Conservation (phyloP, 2,888 invertebrate species). For the Matsumyia berberina region DNA sequence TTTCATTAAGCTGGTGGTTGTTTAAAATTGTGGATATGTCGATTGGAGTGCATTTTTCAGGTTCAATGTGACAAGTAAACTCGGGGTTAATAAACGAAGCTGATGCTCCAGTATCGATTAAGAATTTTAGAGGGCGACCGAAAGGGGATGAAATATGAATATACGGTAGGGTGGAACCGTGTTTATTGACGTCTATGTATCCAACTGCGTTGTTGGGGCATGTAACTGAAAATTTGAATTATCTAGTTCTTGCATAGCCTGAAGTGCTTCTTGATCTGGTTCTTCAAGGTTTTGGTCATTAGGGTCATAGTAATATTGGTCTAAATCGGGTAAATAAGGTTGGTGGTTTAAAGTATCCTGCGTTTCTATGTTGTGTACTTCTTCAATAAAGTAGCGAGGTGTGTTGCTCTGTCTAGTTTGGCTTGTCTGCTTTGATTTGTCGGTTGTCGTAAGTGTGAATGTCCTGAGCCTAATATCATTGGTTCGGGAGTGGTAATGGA, state of each 20-base stretch:
- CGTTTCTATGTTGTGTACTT: too few relatives aligned
- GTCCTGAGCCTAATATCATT: too few relatives aligned
- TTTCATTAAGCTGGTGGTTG: background rate
- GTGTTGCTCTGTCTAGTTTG: too few relatives aligned
- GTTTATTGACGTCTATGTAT: conserved; percentile 15
- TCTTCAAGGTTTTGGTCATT: background rate
- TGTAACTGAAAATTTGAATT: background rate
- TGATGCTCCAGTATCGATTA: conserved; percentile 7
- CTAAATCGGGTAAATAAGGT: background rate
- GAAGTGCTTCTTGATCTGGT: background rate
- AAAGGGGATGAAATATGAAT: background rate
- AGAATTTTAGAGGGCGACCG: conserved; percentile 10
- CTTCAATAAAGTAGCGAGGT: too few relatives aligned
- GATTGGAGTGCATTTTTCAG: background rate
- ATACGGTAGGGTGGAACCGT: background rate
- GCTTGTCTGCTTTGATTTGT: too few relatives aligned
- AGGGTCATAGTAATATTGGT: conserved; percentile 2
- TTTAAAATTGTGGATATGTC: background rate
- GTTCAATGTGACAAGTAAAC: background rate
- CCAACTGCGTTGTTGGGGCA: conserved; percentile 15
- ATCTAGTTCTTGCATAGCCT: background rate
- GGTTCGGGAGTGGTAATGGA: too few relatives aligned
- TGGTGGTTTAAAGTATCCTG: background rate
- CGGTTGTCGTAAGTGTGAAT: too few relatives aligned
- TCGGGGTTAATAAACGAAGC: conserved; percentile 4